A percentile compares a stretch with the other conserved stretches of the same genome.
Conservation (phyloP, 2,888 invertebrate species). For the Ophion ellenae region DNA sequence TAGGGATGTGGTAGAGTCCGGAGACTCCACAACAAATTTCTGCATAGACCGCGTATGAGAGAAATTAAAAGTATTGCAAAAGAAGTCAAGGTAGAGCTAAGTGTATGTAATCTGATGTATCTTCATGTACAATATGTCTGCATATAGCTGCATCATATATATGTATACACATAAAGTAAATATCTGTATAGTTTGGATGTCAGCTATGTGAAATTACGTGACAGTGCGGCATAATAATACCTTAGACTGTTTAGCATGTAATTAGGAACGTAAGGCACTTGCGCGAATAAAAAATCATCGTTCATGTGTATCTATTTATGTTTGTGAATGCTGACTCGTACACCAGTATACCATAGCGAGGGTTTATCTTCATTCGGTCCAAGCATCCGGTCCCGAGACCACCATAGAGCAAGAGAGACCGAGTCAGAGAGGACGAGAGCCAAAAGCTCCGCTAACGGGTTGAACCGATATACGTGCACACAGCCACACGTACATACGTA, state of each 20-base stretch:
- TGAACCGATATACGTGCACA: constrained; percentile 62
- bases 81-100: constrained; percentile 54
- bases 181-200: constrained; percentile 24
- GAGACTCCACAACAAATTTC: no score
- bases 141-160: constrained; percentile 30
- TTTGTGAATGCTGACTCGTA: neutral
- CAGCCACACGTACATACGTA: neutral
- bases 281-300: constrained; percentile 4
- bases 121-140: constrained; percentile 29
- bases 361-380: constrained; percentile 56
- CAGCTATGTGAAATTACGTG: constrained; percentile 45
- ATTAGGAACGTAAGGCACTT: constrained; percentile 45
- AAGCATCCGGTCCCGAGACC: constrained; percentile 48
- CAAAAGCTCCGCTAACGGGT: constrained; percentile 64
- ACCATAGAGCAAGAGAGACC: constrained; percentile 28
- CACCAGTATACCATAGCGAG: neutral
- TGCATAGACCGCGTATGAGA: neutral
- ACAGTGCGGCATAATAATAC: constrained; percentile 33
- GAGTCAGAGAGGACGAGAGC: constrained; percentile 52
- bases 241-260: constrained; percentile 45
- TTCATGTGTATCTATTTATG: constrained; percentile 9
- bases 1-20: no score
- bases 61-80: constrained; percentile 30
- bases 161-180: neutral
- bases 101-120: constrained; percentile 39